Evolutionary conservation across 2,113 vertebrate species (phyloP), one percentile per base, ranked within the genome.

Genomic region (Sarotherodon lohbergeri): DNA sequence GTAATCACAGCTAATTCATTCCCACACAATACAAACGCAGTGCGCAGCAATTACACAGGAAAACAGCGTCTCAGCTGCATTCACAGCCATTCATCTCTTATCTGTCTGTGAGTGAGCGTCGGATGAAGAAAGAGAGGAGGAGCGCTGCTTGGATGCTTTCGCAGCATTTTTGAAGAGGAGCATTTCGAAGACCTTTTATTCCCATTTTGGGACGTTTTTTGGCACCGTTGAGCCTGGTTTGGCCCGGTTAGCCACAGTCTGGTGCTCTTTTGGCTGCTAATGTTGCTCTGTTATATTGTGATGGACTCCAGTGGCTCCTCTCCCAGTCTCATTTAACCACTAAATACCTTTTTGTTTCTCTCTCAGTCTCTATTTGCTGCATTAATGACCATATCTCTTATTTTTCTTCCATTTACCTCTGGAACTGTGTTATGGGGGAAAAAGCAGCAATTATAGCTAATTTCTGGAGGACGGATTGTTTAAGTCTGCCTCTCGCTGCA

Each of bases 1-100:
- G 82, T 59, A 90, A 93, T 93, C 91, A 91, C 32, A 7, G 78
- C 87, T 88, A 83, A 88, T 92, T 94, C 86, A 92, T 5, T 56
- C 12, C 55, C 7, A 13, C 81, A 92, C 92, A 93, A 91, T 83
- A 8, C 43, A 36, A 86, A 88, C 6, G 2, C 84, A 81, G n/a
- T 5, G 7, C 71, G 68, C 63, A 80, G 63, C 85, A 84, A 90
- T 93, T 91, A 87, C 50, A 39, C 11, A 87, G 12, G 48, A 80
- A 89, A 50, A 66, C 5, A 6, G 50, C 82, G 19, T 71, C 76
- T 87, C 36, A 9, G 56, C 24, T 85, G 13, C 71, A 57, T 61
- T 81, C 61, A 50, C 8, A 8, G 63, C 32, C 43, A 57, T 82
- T 86, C 36, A 82, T 73, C 83, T 63, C 81, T 68, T 34, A 78